A percentile compares a stretch with the other conserved stretches of the same genome.
Conservation (phyloP, 2,113 vertebrate species). For the Cavia aperea region DNA sequence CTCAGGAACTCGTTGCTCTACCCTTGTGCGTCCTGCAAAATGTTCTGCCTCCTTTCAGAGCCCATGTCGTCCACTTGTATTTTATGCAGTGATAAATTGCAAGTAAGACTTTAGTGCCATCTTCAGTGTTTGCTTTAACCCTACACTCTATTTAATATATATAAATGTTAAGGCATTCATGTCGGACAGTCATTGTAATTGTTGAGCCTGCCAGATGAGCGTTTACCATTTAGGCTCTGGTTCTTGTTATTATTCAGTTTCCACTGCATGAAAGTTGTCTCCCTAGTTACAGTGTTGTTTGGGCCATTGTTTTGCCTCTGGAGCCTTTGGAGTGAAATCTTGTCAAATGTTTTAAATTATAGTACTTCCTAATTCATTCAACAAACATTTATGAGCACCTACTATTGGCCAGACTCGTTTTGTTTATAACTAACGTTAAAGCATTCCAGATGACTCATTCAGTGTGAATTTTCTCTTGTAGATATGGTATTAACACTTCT, state of each 20-base stretch:
- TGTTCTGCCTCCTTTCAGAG: background rate
- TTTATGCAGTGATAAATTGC: background rate
- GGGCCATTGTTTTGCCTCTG: constrained; percentile 52
- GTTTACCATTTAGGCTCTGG: background rate
- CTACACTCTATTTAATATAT: background rate
- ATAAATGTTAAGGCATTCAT: background rate
- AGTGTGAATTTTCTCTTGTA: constrained; percentile 26
- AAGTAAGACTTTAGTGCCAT: background rate
- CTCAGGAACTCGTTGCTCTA: background rate
- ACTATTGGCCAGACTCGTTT: background rate
- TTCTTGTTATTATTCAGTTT: constrained; percentile 35
- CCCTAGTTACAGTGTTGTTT: constrained; percentile 49
- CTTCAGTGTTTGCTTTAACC: background rate
- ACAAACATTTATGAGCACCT: constrained; percentile 27
- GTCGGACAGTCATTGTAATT: background rate
- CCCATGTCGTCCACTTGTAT: background rate
- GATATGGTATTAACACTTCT: constrained; percentile 16
- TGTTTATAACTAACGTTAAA: constrained; percentile 35
- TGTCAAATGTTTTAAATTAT: constrained; percentile 49
- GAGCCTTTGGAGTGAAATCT: constrained; percentile 28
- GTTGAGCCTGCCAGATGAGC: background rate
- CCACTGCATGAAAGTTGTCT: constrained; percentile 23
- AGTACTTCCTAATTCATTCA: constrained; percentile 48
- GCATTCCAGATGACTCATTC: constrained; percentile 32
- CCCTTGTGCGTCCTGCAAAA: background rate